These are phyloP conservation scores for Diplodus puntazzo DNA, from an alignment of 2,797 vertebrate species.

Conservation along the genomic window DNA sequence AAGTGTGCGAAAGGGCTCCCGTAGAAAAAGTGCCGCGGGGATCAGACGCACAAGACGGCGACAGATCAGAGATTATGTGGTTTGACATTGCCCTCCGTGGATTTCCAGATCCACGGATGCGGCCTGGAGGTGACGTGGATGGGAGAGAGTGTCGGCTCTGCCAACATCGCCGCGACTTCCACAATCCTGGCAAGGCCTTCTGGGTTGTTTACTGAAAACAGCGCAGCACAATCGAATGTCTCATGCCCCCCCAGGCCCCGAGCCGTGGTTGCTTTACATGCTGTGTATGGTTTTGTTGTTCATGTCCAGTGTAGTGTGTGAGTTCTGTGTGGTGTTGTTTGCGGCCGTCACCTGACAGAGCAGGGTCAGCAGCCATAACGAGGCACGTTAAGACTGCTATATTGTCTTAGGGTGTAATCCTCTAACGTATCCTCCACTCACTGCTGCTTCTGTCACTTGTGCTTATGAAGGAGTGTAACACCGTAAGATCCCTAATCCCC, in stretches of 20 bases:
- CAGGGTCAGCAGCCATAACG: constrained; percentile 69
- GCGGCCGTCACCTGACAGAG: constrained; percentile 38
- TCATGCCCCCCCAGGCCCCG: constrained; percentile 46
- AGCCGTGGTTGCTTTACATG: constrained; percentile 22
- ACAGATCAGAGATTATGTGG: constrained; percentile 48
- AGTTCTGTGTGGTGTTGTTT: constrained; percentile 17
- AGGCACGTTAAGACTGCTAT: constrained; percentile 67
- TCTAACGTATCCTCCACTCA: constrained; percentile 65
- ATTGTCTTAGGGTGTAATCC: constrained; percentile 80
- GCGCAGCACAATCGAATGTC: constrained; percentile 51
- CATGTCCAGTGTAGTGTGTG: constrained; percentile 8
- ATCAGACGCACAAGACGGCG: constrained; percentile 36
- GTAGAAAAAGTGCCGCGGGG: constrained; percentile 54
- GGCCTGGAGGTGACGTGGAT: constrained; percentile 36
- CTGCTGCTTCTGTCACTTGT: constrained; percentile 64
- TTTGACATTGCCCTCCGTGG: constrained; percentile 41
- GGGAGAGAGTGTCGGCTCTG: constrained; percentile 31
- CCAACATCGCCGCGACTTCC: constrained; percentile 39
- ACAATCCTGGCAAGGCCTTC: constrained; percentile 49
- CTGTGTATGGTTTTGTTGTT: not conserved
- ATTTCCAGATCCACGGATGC: constrained; percentile 45
- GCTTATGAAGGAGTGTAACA: constrained; percentile 61
- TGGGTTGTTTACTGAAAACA: constrained; percentile 73
- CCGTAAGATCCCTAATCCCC: constrained; percentile 71
- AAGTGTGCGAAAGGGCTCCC: constrained; percentile 68